Percentiles rank a stretch among this genome's conserved stretches.
phyloP scores from a whole-genome alignment of 2,113 vertebrate genomes.

The Zosterops lateralis region DNA sequence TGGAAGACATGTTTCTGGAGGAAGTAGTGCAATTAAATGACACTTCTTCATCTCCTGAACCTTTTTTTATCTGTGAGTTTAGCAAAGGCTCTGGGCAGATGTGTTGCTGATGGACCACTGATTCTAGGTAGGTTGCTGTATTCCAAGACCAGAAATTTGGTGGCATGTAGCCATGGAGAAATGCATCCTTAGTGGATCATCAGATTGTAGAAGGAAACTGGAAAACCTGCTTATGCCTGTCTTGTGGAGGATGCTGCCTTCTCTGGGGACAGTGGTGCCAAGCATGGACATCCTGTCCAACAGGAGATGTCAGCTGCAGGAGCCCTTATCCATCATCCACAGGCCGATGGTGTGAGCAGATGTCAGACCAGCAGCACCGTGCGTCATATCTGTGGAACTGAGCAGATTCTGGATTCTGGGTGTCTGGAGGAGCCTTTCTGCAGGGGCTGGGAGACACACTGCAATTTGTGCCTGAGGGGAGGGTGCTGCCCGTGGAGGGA shows the following conservation, averaged over 20 bases:
- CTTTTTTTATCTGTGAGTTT: not conserved
- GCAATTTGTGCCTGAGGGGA: not conserved
- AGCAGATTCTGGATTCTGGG: not conserved
- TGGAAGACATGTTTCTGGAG: not conserved
- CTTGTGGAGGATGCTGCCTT: not conserved
- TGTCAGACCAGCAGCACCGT: rapidly evolving
- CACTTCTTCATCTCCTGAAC: not conserved
- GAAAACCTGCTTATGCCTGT: not conserved
- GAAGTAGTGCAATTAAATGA: not conserved
- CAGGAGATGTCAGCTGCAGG: not conserved
- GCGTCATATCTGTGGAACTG: rapidly evolving
- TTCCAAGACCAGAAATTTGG: not conserved
- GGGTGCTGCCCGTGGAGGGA: rapidly evolving
- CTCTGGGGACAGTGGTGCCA: not conserved
- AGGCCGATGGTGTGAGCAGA: rapidly evolving
- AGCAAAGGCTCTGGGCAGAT: not conserved
- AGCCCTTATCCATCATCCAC: rapidly evolving
- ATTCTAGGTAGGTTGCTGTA: not conserved
- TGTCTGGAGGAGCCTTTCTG: not conserved
- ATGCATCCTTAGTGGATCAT: not conserved
- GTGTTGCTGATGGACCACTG: not conserved
- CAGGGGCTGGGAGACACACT: not conserved
- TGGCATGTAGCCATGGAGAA: not conserved
- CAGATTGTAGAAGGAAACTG: not conserved
- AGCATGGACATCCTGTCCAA: rapidly evolving